Conservation (phyloP, 2,797 vertebrate species). For the Xiphorhynchus erythropygius region DNA sequence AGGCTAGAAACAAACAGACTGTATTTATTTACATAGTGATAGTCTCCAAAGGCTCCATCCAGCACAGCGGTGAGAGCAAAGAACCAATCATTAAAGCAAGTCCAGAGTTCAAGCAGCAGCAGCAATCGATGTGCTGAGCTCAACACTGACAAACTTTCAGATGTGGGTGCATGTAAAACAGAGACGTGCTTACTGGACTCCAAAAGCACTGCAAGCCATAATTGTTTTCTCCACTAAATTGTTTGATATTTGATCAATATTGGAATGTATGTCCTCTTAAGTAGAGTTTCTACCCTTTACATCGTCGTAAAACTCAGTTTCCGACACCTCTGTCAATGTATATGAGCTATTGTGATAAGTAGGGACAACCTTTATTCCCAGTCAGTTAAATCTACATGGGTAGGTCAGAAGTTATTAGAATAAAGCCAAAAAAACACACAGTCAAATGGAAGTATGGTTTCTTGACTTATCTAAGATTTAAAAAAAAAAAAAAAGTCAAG, state of each 20-base stretch:
- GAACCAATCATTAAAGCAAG: background rate
- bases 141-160: background rate
- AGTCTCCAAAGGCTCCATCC: slow-evolving; percentile 19
- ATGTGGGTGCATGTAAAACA: background rate
- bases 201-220: background rate
- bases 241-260: background rate
- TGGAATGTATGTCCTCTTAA: background rate
- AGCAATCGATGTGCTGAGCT: background rate
- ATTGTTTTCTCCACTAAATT: background rate
- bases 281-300: background rate
- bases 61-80: background rate
- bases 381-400: background rate
- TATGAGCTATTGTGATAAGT: background rate
- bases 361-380: background rate
- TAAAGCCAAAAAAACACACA: background rate
- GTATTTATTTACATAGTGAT: slow-evolving; percentile 53
- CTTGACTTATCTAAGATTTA: background rate
- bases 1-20: slow-evolving; percentile 27
- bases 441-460: background rate
- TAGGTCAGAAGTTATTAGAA: background rate
- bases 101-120: background rate
- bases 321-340: background rate
- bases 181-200: background rate
- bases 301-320: background rate
- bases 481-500: background rate